These are phyloP conservation scores for Bos taurus DNA, from an alignment of 2,113 vertebrate genomes.

Conservation along the genomic window ARS-UCD2.0 NC_037329.1:76431501-76432000, in stretches of 20 bases:
- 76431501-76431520: neutral
- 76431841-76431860: neutral
- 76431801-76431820: neutral
- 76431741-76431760: neutral
- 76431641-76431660: neutral
- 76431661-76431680: neutral
- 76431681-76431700: neutral
- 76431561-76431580: neutral
- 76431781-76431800: neutral
- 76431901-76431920: neutral
- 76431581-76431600: neutral
- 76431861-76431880: neutral
- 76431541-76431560: neutral
- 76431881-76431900: neutral
- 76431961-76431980: neutral
- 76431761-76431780: neutral
- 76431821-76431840: neutral
- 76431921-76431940: neutral
- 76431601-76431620: neutral
- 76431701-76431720: neutral
- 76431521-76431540: neutral
- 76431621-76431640: neutral
- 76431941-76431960: neutral
- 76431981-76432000: neutral
- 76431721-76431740: neutral